phyloP scores from a whole-genome alignment of 1,140 invertebrate genomes.

The Dufourea novaeangliae region DNA sequence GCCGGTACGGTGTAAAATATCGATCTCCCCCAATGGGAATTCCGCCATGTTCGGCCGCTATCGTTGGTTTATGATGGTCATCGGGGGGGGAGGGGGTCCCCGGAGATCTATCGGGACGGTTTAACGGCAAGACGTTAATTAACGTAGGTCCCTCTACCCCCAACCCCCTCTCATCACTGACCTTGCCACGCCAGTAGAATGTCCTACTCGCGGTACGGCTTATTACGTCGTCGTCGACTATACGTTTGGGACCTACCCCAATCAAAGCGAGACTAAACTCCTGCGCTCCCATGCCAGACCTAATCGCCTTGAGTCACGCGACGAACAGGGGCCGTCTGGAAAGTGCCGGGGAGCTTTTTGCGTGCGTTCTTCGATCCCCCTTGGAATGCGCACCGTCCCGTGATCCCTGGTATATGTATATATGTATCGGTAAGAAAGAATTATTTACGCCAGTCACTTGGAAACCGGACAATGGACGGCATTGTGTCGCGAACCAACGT shows the following conservation, averaged over 20 bases:
- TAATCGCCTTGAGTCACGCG: constrained; percentile 70
- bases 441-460: constrained; percentile 53
- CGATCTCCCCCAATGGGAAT: constrained; percentile 15
- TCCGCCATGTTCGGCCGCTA: background rate
- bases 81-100: constrained; percentile 15
- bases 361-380: constrained; percentile 40
- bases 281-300: constrained; percentile 48
- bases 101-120: constrained; percentile 43
- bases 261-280: constrained; percentile 67
- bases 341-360: constrained; percentile 51
- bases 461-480: constrained; percentile 10
- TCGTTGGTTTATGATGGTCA: constrained; percentile 33
- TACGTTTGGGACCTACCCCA: constrained; percentile 69
- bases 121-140: constrained; percentile 60
- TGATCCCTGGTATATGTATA: constrained; percentile 10
- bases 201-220: constrained; percentile 35
- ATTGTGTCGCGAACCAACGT: background rate
- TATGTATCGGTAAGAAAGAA: constrained; percentile 41
- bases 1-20: background rate
- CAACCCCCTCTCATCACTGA: constrained; percentile 64
- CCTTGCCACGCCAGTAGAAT: constrained; percentile 51
- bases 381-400: constrained; percentile 36
- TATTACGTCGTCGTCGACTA: constrained; percentile 57
- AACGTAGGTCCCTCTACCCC: constrained; percentile 46
- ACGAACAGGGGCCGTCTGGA: constrained; percentile 49